Conservation (phyloP, 64 coral and sea anemone genomes). For the Pocillopora damicornis region DNA sequence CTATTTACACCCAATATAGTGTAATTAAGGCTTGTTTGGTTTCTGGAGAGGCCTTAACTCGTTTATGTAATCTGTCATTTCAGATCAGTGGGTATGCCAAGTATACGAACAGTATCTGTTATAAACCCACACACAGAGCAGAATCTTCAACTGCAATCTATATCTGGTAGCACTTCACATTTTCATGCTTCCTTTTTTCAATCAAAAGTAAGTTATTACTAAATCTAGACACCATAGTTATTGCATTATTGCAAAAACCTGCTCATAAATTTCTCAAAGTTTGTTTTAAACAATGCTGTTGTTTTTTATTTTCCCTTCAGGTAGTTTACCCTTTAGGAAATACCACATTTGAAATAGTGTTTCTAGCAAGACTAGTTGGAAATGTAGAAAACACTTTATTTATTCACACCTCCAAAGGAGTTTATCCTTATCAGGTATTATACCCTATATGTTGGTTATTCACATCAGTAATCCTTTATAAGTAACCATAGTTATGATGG, state of each 20-base stretch:
- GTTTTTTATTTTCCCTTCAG: conserved; percentile 47
- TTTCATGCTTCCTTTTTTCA: conserved; percentile 99
- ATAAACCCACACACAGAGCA: conserved; percentile 90
- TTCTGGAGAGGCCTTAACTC: background rate
- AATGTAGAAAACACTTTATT: conserved; percentile 99
- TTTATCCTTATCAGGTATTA: conserved; percentile 96
- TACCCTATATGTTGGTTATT: no score
- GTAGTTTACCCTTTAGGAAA: conserved; percentile 87
- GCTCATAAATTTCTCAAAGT: background rate
- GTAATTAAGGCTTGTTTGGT: no score
- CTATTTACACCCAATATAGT: no score
- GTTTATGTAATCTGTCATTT: background rate
- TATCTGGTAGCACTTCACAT: conserved; percentile 91
- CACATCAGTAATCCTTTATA: no score
- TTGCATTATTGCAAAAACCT: background rate
- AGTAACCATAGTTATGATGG: no score
- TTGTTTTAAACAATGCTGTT: background rate
- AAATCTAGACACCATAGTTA: background rate
- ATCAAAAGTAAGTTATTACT: conserved; percentile 82
- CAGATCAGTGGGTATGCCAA: conserved; percentile 90
- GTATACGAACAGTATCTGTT: conserved; percentile 80
- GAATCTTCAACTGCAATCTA: conserved; percentile 83
- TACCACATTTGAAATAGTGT: conserved; percentile 98
- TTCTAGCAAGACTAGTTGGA: conserved; percentile 95
- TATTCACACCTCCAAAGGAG: conserved; percentile 99